phyloP scores from a whole-genome alignment of 1,140 invertebrate genomes.

The Trichonephila clavata region DNA sequence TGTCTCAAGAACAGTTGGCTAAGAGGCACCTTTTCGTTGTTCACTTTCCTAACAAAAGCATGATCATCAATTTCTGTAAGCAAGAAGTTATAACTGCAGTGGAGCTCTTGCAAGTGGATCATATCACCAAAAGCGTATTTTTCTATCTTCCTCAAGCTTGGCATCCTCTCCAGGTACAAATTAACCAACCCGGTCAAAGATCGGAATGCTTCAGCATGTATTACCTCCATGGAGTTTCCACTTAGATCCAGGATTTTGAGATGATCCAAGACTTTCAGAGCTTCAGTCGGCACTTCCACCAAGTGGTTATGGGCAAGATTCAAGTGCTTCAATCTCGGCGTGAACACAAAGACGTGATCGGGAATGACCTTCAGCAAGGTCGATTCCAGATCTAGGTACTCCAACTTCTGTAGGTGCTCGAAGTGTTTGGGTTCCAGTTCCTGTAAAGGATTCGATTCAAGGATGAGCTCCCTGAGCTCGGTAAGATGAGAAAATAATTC shows the following conservation, averaged over 20 bases:
- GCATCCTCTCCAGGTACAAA: conserved; percentile 74
- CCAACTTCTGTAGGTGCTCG: conserved; percentile 47
- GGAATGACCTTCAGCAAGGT: conserved; percentile 57
- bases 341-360: conserved; percentile 70
- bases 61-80: conserved; percentile 58
- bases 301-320: conserved; percentile 75
- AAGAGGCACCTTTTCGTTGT: conserved; percentile 50
- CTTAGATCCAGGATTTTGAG: conserved; percentile 70
- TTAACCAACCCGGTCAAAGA: conserved; percentile 42
- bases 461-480: conserved; percentile 53
- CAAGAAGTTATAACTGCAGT: conserved; percentile 70
- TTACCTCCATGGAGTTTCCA: conserved; percentile 72
- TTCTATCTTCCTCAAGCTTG: conserved; percentile 69
- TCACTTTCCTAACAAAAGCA: conserved; percentile 72
- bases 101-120: conserved; percentile 67
- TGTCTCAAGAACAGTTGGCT: conserved; percentile 57
- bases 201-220: conserved; percentile 72
- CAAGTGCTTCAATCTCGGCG: conserved; percentile 64
- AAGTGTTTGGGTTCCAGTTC: conserved; percentile 67
- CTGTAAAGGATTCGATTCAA: conserved; percentile 73
- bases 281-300: conserved; percentile 59
- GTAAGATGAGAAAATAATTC: conserved; percentile 18
- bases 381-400: conserved; percentile 59
- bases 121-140: conserved; percentile 76
- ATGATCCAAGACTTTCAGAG: conserved; percentile 54